These are phyloP conservation scores for Galerucella nymphaeae DNA, from an alignment of 2,888 invertebrate species.

Conservation along the genomic window DNA sequence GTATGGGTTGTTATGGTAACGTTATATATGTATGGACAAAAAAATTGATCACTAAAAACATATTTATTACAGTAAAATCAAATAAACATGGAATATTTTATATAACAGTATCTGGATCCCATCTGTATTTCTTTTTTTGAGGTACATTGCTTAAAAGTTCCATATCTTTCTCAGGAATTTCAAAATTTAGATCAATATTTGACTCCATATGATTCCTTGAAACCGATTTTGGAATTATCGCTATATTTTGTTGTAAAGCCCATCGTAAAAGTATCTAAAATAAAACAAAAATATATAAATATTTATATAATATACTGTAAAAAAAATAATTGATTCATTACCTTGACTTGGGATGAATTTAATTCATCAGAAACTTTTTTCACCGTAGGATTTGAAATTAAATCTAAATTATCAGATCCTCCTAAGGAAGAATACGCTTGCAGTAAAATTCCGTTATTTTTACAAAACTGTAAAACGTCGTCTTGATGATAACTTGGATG, in stretches of 20 bases:
- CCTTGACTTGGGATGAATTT: slow-evolving; percentile 71
- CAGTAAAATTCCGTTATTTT: slow-evolving; percentile 73
- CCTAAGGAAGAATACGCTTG: slow-evolving; percentile 87
- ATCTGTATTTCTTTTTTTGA: slow-evolving; percentile 66
- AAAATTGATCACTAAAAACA: neutral
- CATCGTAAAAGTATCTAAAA: too few relatives aligned
- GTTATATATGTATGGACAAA: neutral
- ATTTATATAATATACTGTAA: too few relatives aligned
- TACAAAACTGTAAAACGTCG: slow-evolving; percentile 74
- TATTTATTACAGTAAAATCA: neutral
- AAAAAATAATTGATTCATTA: slow-evolving; percentile 39
- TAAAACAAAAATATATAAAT: slow-evolving; percentile 41
- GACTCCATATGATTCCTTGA: slow-evolving; percentile 69
- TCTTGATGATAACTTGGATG: slow-evolving; percentile 79
- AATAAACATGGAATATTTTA: slow-evolving; percentile 52
- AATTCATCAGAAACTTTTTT: slow-evolving; percentile 70
- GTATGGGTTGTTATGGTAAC: slow-evolving; percentile 33
- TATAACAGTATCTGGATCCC: slow-evolving; percentile 69
- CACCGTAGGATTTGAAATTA: slow-evolving; percentile 72
- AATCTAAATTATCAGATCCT: slow-evolving; percentile 66
- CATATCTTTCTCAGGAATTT: slow-evolving; percentile 69
- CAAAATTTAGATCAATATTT: slow-evolving; percentile 72
- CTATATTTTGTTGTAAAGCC: slow-evolving; percentile 79
- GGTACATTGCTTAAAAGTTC: slow-evolving; percentile 56
- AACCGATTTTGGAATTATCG: slow-evolving; percentile 75